Percentiles rank a stretch among this genome's conserved stretches.
Evolutionary conservation across 1,140 invertebrate genomes (phyloP).

Genomic region (Apis florea): DNA sequence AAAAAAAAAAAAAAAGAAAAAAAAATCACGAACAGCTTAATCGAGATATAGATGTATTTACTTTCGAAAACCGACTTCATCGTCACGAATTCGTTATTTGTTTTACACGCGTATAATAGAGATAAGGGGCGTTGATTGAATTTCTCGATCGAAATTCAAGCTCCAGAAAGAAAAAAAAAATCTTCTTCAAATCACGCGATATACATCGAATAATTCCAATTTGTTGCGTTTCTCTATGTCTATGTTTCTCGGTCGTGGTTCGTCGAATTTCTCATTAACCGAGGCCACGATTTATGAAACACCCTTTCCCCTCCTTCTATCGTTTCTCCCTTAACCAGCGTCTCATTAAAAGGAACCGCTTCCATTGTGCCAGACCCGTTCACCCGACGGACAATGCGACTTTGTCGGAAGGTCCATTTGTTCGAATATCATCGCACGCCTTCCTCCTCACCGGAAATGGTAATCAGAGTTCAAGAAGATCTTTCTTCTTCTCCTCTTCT

Average conservation of each 20-base stretch:
- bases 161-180: too few relatives aligned
- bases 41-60: too few relatives aligned
- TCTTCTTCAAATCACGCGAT: not conserved
- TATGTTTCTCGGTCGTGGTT: too few relatives aligned
- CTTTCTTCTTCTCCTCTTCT: too few relatives aligned
- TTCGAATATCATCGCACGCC: slow-evolving; percentile 42
- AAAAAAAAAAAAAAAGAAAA: too few relatives aligned
- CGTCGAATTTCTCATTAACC: slow-evolving; percentile 24
- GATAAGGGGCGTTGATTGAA: too few relatives aligned
- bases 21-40: too few relatives aligned
- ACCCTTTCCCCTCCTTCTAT: slow-evolving; percentile 34
- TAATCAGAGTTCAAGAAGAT: slow-evolving; percentile 51
- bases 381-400: slow-evolving; percentile 64
- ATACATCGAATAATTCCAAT: too few relatives aligned
- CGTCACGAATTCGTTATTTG: too few relatives aligned
- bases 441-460: slow-evolving; percentile 34
- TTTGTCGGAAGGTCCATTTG: slow-evolving; percentile 55
- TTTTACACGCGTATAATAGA: too few relatives aligned
- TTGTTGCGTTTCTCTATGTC: not conserved
- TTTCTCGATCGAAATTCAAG: too few relatives aligned
- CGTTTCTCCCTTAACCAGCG: slow-evolving; percentile 62
- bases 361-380: slow-evolving; percentile 67
- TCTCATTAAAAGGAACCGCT: slow-evolving; percentile 71
- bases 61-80: too few relatives aligned
- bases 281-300: slow-evolving; percentile 19